Evolutionary conservation across 1,140 invertebrate genomes (phyloP), one percentile per base, ranked within the genome.

Genomic region (Drosophila nigromelanica): DNA sequence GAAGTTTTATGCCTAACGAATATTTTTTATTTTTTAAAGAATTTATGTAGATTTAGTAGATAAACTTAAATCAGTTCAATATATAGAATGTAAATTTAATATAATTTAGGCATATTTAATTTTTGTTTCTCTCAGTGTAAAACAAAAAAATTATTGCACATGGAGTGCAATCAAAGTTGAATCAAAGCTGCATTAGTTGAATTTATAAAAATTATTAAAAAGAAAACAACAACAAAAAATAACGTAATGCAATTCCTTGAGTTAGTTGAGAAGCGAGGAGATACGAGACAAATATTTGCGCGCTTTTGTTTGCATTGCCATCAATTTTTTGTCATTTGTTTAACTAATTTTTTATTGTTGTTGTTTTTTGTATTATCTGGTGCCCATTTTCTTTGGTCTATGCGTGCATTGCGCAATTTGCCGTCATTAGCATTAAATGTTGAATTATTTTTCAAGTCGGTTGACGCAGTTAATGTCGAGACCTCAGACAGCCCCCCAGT

Each of bases 381-480:
- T 15, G 50, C 30, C 35, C 61, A 42, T 24, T 59, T 66, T 58
- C 43, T 43, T 40, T 27, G n/a, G 18, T 59, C 56, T 68, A 50
- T 86, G 83, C 76, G 80, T 89, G 85, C 86, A 86, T 89, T 90
- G 87, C 79, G 80, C 85, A 89, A 89, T 89, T 89, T 87, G 48
- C 78, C 73, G 73, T 89, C 85, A 89, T 89, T 89, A 89, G 85
- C 83, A 89, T 89, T 89, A 89, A 89, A 89, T 83, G 76, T 89
- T 78, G 80, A 87, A 87, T 89, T 89, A 89, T 89, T 89, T 89
- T 87, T 89, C 85, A 89, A 89, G 73, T 80, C 83, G 83, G 83
- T 74, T 89, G 83, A 89, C 85, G 83, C 83, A 89, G 80, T 89
- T 89, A 89, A 89, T 89, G 83, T 71, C 79, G 56, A 80, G 79